These are phyloP conservation scores for Mythimna albipuncta DNA, from an alignment of 2,888 invertebrate species.

Conservation along the genomic window DNA sequence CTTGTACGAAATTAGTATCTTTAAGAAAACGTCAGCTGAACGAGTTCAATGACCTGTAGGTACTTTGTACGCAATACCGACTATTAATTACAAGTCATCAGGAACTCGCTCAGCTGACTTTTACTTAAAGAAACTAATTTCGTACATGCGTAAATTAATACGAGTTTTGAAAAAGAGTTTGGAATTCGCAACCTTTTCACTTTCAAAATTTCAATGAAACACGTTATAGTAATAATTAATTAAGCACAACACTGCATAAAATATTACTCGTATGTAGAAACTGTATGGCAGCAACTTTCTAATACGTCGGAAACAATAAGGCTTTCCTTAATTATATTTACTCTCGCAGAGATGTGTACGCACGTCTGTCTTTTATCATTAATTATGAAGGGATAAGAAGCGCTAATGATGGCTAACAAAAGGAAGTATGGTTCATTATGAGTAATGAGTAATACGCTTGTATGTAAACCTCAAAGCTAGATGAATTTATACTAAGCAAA, in stretches of 20 bases:
- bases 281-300: background rate
- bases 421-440: conserved; percentile 23
- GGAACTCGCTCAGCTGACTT: too few species aligned
- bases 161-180: too few species aligned
- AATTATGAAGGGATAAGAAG: conserved; percentile 30
- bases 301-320: conserved; percentile 39
- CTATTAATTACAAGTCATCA: too few species aligned
- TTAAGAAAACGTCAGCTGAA: too few species aligned
- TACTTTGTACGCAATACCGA: too few species aligned
- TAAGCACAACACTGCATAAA: background rate
- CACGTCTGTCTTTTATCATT: conserved; percentile 35
- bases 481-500: conserved; percentile 16
- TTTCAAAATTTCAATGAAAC: too few species aligned
- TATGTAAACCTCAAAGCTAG: background rate
- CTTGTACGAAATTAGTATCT: too few species aligned
- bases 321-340: conserved; percentile 47
- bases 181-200: too few species aligned
- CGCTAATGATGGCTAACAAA: conserved; percentile 27
- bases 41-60: too few species aligned
- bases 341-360: conserved; percentile 15
- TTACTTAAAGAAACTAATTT: too few species aligned
- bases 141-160: too few species aligned
- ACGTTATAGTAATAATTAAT: background rate
- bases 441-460: conserved; percentile 19
- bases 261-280: background rate